These are phyloP conservation scores for Karalla daura DNA, from an alignment of 2,797 vertebrate species.

Conservation along the genomic window DNA sequence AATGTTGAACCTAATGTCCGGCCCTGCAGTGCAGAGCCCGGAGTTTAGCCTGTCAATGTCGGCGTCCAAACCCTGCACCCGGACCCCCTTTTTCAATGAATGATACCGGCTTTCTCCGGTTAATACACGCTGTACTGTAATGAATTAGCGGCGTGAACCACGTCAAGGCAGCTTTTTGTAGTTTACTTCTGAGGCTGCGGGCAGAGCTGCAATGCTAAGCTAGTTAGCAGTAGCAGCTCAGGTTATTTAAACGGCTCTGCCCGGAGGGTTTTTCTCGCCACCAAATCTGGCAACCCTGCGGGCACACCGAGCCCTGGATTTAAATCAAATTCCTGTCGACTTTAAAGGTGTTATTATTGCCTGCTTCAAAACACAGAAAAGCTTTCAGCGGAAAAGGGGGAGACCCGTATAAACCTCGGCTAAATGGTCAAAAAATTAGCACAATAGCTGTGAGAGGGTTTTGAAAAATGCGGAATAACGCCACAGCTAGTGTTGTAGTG, in stretches of 20 bases:
- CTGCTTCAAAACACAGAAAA: not conserved
- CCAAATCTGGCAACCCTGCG: slow-evolving; percentile 49
- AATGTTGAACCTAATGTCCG: slow-evolving; percentile 65
- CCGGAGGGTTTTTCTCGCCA: slow-evolving; percentile 14
- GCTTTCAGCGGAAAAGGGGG: not conserved
- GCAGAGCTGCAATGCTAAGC: slow-evolving; percentile 55
- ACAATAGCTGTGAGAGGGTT: not conserved
- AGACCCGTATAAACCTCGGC: not conserved
- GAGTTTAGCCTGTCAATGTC: slow-evolving; percentile 75
- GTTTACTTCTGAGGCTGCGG: not conserved
- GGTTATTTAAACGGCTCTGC: slow-evolving; percentile 40
- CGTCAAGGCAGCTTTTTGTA: not conserved
- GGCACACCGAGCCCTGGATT: slow-evolving; percentile 24
- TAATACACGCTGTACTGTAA: not conserved
- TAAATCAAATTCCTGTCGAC: slow-evolving; percentile 34
- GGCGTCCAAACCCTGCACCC: slow-evolving; percentile 47
- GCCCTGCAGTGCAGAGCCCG: slow-evolving; percentile 80
- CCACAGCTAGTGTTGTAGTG: not conserved
- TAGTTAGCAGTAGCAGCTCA: slow-evolving; percentile 52
- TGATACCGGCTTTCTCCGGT: not conserved
- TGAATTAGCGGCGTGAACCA: not conserved
- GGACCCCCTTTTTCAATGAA: slow-evolving; percentile 65
- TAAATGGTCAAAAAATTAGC: no score
- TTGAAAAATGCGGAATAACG: not conserved
- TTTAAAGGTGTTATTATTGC: slow-evolving; percentile 23